A percentile compares a stretch with the other conserved stretches of the same genome.
Evolutionary conservation across 1,140 invertebrate species (phyloP).

Genomic region (Ceratina australensis): DNA sequence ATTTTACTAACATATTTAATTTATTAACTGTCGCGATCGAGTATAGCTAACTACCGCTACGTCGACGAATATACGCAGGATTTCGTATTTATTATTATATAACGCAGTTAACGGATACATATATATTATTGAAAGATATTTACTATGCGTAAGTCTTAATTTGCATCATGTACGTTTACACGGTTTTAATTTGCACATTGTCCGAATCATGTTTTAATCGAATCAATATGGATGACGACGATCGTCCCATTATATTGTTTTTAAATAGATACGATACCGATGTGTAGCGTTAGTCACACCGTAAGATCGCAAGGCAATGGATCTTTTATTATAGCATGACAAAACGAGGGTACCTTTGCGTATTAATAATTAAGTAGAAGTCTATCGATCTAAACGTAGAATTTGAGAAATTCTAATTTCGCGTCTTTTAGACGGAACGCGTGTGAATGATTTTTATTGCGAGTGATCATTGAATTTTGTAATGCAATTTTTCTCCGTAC

Average conservation of each 20-base stretch:
- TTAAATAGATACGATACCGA: conserved; percentile 6
- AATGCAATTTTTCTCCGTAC: neutral
- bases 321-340: conserved; percentile 19
- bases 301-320: neutral
- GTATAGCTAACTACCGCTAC: conserved; percentile 47
- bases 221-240: conserved; percentile 22
- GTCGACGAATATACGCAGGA: conserved; percentile 60
- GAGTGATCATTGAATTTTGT: conserved; percentile 1
- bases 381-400: neutral
- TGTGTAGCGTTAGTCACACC: conserved; percentile 4
- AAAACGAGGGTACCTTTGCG: neutral
- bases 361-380: conserved; percentile 16
- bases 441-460: conserved; percentile 15
- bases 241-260: neutral
- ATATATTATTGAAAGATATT: conserved; percentile 56
- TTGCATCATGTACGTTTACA: conserved; percentile 46
- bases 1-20: conserved; percentile 69
- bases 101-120: conserved; percentile 60
- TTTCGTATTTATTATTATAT: conserved; percentile 66
- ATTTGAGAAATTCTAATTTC: conserved; percentile 13
- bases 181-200: conserved; percentile 31
- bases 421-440: neutral
- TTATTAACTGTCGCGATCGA: conserved; percentile 58
- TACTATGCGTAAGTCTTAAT: conserved; percentile 53
- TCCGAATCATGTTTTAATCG: conserved; percentile 29